A percentile compares a stretch with the other conserved stretches of the same genome.
These are phyloP conservation scores for Tachina grossa DNA, from an alignment of 2,888 invertebrate species.

Conservation along the genomic window DNA sequence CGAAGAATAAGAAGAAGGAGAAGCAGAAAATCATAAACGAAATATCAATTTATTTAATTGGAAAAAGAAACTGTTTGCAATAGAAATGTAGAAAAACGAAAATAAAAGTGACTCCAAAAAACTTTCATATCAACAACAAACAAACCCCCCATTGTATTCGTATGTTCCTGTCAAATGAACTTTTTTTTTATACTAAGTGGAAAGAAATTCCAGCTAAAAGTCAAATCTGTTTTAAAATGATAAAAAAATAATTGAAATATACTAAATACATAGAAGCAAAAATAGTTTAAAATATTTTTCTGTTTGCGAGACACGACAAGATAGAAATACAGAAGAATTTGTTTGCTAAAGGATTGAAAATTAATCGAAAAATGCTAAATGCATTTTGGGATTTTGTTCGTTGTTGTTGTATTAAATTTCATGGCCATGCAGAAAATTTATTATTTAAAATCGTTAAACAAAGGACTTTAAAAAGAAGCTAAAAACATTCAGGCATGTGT, in stretches of 20 bases:
- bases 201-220: slow-evolving; percentile 14
- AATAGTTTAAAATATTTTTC: neutral
- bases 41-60: slow-evolving; percentile 46
- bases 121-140: neutral
- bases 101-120: neutral
- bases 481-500: neutral
- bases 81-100: neutral
- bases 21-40: neutral
- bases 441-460: neutral
- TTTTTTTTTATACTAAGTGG: neutral
- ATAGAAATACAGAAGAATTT: neutral
- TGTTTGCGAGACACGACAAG: neutral
- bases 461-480: neutral
- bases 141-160: neutral
- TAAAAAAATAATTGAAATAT: slow-evolving; percentile 1
- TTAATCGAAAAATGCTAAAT: neutral
- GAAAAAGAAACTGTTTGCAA: neutral
- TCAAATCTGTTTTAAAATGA: slow-evolving; percentile 16
- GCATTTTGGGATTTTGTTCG: neutral
- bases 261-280: neutral
- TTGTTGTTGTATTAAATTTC: neutral
- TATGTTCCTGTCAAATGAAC: neutral
- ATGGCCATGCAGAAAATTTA: too few relatives aligned
- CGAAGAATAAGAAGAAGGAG: neutral
- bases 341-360: neutral